Evolutionary conservation across 2,888 invertebrate genomes (phyloP).

Genomic region (Meliscaeva auricollis): DNA sequence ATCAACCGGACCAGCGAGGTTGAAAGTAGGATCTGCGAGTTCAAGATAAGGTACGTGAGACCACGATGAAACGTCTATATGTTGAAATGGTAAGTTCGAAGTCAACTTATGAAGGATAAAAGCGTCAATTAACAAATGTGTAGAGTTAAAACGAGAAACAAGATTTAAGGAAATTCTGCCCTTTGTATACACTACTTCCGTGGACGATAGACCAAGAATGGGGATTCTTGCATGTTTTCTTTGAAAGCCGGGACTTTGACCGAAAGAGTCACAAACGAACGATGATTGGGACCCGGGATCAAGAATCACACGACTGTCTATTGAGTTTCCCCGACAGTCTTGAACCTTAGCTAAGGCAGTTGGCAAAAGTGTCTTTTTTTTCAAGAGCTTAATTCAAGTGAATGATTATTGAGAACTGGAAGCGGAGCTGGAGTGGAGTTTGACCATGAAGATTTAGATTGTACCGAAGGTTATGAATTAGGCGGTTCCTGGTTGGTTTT

Average conservation of each 20-base stretch:
- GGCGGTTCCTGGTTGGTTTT: neutral
- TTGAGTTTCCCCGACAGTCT: neutral
- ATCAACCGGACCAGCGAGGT: constrained; percentile 2
- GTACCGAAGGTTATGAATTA: neutral
- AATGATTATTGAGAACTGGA: neutral
- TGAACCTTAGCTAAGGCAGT: constrained; percentile 12
- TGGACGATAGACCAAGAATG: constrained; percentile 16
- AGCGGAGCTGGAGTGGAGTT: neutral
- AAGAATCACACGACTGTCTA: constrained; percentile 21
- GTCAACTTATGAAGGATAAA: constrained; percentile 23
- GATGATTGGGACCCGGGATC: constrained; percentile 30
- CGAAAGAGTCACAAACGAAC: constrained; percentile 16
- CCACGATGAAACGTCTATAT: constrained; percentile 3
- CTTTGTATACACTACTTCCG: constrained; percentile 25
- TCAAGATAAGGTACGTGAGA: constrained; percentile 15
- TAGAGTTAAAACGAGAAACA: neutral
- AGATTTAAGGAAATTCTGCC: constrained; percentile 17
- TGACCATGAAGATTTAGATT: neutral
- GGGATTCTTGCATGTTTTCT: constrained; percentile 9
- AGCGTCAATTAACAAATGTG: neutral
- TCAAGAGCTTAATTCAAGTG: neutral
- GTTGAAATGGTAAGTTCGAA: constrained; percentile 25
- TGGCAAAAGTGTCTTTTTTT: constrained; percentile 12
- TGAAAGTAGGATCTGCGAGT: constrained; percentile 37
- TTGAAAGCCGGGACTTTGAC: constrained; percentile 5